Percentiles rank a stretch among this genome's conserved stretches.
Conservation (phyloP, 2,797 vertebrate species). For the Margarornis squamiger region DNA sequence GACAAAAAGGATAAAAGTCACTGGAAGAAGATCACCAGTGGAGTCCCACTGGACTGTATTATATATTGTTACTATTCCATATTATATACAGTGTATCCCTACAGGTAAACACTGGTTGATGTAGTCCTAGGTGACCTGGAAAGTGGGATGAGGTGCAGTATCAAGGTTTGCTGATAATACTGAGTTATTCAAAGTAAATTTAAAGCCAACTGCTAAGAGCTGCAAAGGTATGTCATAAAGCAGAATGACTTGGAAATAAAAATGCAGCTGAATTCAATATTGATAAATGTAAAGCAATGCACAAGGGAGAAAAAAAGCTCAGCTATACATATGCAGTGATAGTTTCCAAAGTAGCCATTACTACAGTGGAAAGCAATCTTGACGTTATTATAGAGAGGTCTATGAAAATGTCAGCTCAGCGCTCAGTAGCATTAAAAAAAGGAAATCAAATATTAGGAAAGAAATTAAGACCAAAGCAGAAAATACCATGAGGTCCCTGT, state of each 20-base stretch:
- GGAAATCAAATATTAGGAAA: not conserved
- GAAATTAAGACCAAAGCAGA: not conserved
- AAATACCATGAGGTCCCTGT: not conserved
- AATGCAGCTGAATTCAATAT: conserved; percentile 34
- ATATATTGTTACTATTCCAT: not conserved
- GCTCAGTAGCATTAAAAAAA: conserved; percentile 21
- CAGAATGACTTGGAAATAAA: conserved; percentile 36
- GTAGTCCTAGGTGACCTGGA: not conserved
- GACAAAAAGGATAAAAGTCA: not conserved
- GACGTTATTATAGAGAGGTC: conserved; percentile 4
- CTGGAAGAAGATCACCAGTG: not conserved
- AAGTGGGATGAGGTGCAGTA: not conserved
- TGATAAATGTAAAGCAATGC: conserved; percentile 46
- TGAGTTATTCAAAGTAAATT: not conserved
- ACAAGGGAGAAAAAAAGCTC: not conserved
- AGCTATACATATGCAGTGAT: not conserved
- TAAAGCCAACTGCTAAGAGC: conserved; percentile 20
- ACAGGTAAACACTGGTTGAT: not conserved
- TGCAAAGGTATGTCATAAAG: not conserved
- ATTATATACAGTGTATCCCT: not conserved
- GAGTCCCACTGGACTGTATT: not conserved
- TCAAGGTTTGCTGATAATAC: conserved; percentile 12
- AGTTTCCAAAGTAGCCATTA: not conserved
- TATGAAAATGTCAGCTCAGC: conserved; percentile 19
- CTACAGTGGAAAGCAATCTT: not conserved